Conservation (phyloP, 2,888 invertebrate genomes). For the Brachyptera risi region DNA sequence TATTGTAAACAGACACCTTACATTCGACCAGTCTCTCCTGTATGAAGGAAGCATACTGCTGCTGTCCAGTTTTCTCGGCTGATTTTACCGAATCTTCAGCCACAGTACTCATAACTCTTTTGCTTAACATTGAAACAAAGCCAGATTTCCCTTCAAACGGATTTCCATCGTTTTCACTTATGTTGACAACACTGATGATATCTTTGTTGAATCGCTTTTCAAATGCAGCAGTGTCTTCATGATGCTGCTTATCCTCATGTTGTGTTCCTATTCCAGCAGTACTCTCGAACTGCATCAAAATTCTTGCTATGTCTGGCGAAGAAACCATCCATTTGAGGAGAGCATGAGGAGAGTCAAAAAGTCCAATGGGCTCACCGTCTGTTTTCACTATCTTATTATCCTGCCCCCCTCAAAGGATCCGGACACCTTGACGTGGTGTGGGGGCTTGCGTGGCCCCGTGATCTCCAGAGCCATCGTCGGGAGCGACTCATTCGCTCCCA, state of each 20-base stretch:
- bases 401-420: no score
- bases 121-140: background rate
- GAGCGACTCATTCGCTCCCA: no score
- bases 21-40: constrained; percentile 20
- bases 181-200: background rate
- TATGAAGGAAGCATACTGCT: constrained; percentile 12
- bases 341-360: background rate
- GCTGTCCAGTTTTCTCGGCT: background rate
- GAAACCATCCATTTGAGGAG: background rate
- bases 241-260: background rate
- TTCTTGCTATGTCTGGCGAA: background rate
- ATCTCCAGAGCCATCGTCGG: no score
- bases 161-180: background rate
- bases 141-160: constrained; percentile 3
- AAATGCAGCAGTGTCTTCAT: background rate
- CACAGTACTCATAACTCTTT: background rate
- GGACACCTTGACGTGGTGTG: no score
- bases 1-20: constrained; percentile 14
- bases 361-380: constrained; percentile 18
- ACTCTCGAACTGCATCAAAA: background rate
- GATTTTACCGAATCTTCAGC: background rate
- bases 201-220: background rate
- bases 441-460: no score
- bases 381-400: constrained; percentile 18
- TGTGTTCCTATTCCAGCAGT: background rate